Evolutionary conservation across 2,888 invertebrate species (phyloP).

Genomic region (Ernsta delagoae): DNA sequence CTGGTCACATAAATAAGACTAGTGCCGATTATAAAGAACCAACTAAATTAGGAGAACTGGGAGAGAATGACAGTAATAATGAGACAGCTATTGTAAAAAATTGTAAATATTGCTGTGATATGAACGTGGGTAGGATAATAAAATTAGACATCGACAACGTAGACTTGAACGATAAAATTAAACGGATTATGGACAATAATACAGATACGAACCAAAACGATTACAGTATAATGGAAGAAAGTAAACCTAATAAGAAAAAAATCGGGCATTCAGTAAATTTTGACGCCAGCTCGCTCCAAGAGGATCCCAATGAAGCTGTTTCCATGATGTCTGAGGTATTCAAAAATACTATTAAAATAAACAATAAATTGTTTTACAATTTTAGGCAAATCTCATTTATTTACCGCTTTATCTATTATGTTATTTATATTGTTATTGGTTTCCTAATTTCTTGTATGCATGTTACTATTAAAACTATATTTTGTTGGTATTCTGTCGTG

Average conservation of each 20-base stretch:
- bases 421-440: not conserved
- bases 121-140: slow-evolving; percentile 41
- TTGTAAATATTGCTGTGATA: slow-evolving; percentile 63
- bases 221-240: slow-evolving; percentile 35
- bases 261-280: slow-evolving; percentile 55
- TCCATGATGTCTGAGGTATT: slow-evolving; percentile 60
- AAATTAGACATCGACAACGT: slow-evolving; percentile 42
- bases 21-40: slow-evolving; percentile 10
- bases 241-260: slow-evolving; percentile 46
- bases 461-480: too few species aligned
- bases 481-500: too few species aligned
- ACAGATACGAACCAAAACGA: slow-evolving; percentile 42
- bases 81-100: slow-evolving; percentile 44
- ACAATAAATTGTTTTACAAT: not conserved
- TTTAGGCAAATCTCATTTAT: not conserved
- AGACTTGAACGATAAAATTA: slow-evolving; percentile 52
- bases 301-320: slow-evolving; percentile 55
- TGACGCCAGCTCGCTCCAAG: slow-evolving; percentile 48
- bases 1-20: slow-evolving; percentile 37
- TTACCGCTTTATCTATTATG: not conserved
- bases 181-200: slow-evolving; percentile 52
- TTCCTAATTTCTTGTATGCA: not conserved
- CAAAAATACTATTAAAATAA: slow-evolving; percentile 1
- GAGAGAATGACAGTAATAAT: slow-evolving; percentile 43
- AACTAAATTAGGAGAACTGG: slow-evolving; percentile 41